Conservation (phyloP, 2,797 vertebrate genomes). For the Mallotus villosus region DNA sequence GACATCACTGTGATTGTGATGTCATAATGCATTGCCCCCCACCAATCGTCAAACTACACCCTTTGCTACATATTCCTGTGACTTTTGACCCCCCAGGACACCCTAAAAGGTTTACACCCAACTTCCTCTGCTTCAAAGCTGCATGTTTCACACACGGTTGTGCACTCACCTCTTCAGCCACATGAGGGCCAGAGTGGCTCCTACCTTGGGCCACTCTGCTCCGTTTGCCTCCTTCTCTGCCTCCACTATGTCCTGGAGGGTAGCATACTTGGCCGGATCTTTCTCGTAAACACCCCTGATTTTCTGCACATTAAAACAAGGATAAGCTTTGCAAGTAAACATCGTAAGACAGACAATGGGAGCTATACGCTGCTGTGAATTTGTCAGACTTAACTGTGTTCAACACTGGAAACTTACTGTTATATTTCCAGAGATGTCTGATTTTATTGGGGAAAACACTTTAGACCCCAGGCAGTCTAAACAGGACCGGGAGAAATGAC, state of each 20-base stretch:
- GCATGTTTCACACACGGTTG: background rate
- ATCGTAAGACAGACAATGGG: too few relatives aligned
- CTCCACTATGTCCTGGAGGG: conserved; percentile 88
- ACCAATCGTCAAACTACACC: too few relatives aligned
- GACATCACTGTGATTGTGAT: too few relatives aligned
- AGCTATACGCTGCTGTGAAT: too few relatives aligned
- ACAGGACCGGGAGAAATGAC: conserved; percentile 43
- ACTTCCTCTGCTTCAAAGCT: conserved; percentile 5
- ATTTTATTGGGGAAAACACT: conserved; percentile 88
- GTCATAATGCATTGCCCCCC: too few relatives aligned
- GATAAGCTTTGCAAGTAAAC: background rate
- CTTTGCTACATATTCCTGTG: too few relatives aligned
- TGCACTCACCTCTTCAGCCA: conserved; percentile 93
- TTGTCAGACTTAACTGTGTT: too few relatives aligned
- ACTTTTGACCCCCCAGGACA: too few relatives aligned
- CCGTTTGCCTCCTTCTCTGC: conserved; percentile 82
- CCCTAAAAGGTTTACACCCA: background rate
- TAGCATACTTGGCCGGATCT: conserved; percentile 86
- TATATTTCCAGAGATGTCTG: conserved; percentile 91
- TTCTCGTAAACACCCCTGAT: conserved; percentile 85
- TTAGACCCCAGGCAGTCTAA: conserved; percentile 90
- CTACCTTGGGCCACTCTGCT: conserved; percentile 87
- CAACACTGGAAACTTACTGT: conserved; percentile 67
- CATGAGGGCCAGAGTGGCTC: conserved; percentile 90
- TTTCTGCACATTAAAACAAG: conserved; percentile 76